Conservation (phyloP, 2,113 vertebrate species). For the Myrmecobius fasciatus region DNA sequence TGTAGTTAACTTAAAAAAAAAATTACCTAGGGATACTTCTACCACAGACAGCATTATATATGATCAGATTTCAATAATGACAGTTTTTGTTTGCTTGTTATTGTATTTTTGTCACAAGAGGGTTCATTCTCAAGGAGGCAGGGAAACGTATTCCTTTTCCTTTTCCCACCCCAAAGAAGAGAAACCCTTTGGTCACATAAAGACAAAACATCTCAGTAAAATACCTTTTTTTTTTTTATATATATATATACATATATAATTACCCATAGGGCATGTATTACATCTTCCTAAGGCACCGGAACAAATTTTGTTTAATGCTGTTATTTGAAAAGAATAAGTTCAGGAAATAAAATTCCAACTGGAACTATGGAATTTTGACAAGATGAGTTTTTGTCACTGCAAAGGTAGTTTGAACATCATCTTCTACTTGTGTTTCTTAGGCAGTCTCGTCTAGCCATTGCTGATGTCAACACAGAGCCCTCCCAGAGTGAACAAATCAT, state of each 20-base stretch:
- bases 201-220: not conserved
- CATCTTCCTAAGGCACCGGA: not conserved
- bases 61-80: not conserved
- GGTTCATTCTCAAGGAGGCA: not conserved
- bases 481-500: slow-evolving; percentile 98
- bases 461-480: slow-evolving; percentile 94
- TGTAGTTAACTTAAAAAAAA: not conserved
- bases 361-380: not conserved
- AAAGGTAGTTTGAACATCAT: slow-evolving; percentile 6
- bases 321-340: slow-evolving; percentile 26
- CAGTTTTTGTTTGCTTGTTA: not conserved
- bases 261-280: not conserved
- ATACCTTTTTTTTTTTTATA: not conserved
- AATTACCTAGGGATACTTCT: not conserved
- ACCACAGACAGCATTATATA: not conserved
- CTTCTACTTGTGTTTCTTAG: slow-evolving; percentile 78
- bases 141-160: not conserved
- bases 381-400: slow-evolving; percentile 9
- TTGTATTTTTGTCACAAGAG: not conserved
- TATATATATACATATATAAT: no score
- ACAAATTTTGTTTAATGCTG: slow-evolving; percentile 33
- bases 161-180: not conserved
- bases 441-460: slow-evolving; percentile 86
- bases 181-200: not conserved
- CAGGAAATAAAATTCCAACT: slow-evolving; percentile 18